Evolutionary conservation across 2,888 invertebrate species (phyloP), one percentile per base, ranked within the genome.

Genomic region (Drosophila histrio): DNA sequence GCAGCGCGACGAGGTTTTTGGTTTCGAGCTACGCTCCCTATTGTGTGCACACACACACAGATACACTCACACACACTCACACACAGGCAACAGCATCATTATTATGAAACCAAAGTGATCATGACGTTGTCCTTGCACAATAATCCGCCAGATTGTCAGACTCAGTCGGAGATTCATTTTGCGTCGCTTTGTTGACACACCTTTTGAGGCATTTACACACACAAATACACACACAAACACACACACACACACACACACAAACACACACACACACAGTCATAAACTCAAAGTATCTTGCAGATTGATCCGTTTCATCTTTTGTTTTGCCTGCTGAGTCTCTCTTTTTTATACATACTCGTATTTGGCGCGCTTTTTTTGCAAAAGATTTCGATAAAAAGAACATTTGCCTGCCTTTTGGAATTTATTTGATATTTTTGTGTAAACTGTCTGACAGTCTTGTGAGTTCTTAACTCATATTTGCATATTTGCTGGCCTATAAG

Each of bases 91-190:
- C 34, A 36, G 21, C 34, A 6, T 46, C 32, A 64, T 44, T 46
- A 60, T 81, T 63, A 61, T 68, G 49, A 73, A 47, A 43, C n/a
- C 43, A 46, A 32, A 34, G 41, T 66, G 79, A 87, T 87, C 72
- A 81, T 81, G 69, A 69, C 4, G 68, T 78, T 79, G 77, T 66
- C 88, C 88, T 77, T 72, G 76, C 62, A 43, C 64, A 77, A 79
- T 65, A 79, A 66, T 60, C 78, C 62, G 13, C 7, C 63, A 56
- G 52, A 59, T 15, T 13, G 36, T 7, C 66, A 59, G 52, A 49
- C 56, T 39, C 36, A n/a, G 47, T 53, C 67, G 44, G 61, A 62
- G 63, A 71, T 78, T 71, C 68, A n/a, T 59, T 70, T 49, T 43
- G 47, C 49, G 39, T n/a, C 39, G 53, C 52, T 39, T 71, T 73